phyloP scores from a whole-genome alignment of 2,797 vertebrate genomes.

The Luscinia megarhynchos region DNA sequence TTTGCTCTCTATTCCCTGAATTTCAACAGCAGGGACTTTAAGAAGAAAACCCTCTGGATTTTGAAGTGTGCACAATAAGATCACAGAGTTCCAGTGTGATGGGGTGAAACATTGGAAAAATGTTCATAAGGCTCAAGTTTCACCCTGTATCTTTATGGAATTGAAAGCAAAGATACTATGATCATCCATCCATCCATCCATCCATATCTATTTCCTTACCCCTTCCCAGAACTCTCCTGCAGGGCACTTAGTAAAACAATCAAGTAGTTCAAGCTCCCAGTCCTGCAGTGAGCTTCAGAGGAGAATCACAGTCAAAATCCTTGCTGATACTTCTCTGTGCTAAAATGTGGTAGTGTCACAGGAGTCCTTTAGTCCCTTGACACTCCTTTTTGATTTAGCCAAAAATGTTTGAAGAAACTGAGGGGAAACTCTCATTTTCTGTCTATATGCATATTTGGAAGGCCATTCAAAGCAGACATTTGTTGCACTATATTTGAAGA shows the following conservation, averaged over 20 bases:
- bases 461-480: neutral
- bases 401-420: neutral
- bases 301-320: neutral
- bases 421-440: neutral
- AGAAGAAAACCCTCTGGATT: neutral
- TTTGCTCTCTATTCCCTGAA: neutral
- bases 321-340: neutral
- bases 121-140: neutral
- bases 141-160: neutral
- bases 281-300: neutral
- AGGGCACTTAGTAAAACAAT: neutral
- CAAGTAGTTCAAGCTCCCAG: neutral
- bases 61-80: neutral
- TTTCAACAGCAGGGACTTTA: neutral
- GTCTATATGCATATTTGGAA: neutral
- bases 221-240: neutral
- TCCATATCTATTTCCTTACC: neutral
- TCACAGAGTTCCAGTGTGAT: neutral
- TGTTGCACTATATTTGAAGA: neutral
- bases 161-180: neutral
- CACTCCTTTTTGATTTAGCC: neutral
- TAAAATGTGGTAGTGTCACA: neutral
- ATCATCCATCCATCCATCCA: neutral
- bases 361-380: neutral
- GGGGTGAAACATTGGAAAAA: neutral